These are phyloP conservation scores for Chamaea fasciata DNA, from an alignment of 2,113 vertebrate genomes.

Conservation along the genomic window DNA sequence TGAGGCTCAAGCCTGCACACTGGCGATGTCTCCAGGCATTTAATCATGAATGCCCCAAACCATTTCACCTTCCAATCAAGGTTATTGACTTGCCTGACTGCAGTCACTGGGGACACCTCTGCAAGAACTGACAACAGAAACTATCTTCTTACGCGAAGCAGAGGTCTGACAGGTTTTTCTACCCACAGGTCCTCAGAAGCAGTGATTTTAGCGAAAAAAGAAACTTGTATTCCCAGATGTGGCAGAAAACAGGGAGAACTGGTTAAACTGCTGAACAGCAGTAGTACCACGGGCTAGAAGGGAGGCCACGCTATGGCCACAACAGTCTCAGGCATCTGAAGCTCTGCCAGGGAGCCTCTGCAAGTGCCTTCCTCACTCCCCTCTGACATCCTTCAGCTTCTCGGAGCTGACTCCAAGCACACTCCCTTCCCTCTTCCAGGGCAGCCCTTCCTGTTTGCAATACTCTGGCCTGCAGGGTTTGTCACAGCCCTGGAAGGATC, in stretches of 20 bases:
- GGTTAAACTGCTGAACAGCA: not conserved
- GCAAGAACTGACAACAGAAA: not conserved
- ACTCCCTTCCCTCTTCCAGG: too few relatives aligned
- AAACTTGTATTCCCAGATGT: accelerated
- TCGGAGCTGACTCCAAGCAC: not conserved
- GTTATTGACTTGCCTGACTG: not conserved
- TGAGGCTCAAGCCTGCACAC: not conserved
- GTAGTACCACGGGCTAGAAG: not conserved
- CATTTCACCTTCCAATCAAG: not conserved
- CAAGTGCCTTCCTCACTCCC: not conserved
- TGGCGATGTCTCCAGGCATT: not conserved
- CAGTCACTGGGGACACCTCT: not conserved
- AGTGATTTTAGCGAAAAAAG: not conserved
- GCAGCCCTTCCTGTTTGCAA: not conserved
- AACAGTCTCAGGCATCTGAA: not conserved
- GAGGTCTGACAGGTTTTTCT: not conserved
- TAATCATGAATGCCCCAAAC: not conserved
- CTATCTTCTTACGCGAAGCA: not conserved
- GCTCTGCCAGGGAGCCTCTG: not conserved
- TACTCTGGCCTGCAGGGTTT: not conserved
- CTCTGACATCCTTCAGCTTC: accelerated
- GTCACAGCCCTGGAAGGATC: not conserved
- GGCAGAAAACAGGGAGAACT: not conserved
- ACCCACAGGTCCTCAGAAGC: not conserved
- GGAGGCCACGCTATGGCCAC: not conserved